Evolutionary conservation across 2,113 vertebrate genomes (phyloP).

Genomic region (Planiliza haematocheilus): DNA sequence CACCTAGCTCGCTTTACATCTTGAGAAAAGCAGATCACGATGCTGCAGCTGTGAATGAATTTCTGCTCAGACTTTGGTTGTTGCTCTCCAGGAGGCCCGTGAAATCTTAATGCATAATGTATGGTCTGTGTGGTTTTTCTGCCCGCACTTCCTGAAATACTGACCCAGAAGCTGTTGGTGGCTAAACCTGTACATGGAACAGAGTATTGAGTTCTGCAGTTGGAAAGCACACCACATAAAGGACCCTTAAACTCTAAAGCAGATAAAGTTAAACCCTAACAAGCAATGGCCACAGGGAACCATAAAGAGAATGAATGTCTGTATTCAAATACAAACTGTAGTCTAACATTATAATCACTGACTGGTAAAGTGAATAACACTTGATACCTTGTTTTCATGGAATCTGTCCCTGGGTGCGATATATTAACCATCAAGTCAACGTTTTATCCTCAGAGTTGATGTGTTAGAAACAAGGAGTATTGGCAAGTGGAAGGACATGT

Average conservation of each 20-base stretch:
- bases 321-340: not conserved
- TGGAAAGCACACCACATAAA: not conserved
- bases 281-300: too few species aligned
- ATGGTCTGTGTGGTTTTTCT: conserved; percentile 26
- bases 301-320: not conserved
- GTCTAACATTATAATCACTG: too few species aligned
- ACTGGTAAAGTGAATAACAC: not conserved
- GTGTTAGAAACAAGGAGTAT: too few species aligned
- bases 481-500: too few species aligned
- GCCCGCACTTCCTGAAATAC: conserved; percentile 13
- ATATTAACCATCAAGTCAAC: too few species aligned
- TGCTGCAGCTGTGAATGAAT: conserved; percentile 49
- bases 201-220: not conserved
- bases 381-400: not conserved
- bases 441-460: too few species aligned
- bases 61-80: conserved; percentile 3
- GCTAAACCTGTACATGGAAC: conserved; percentile 16
- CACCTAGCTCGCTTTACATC: conserved; percentile 48
- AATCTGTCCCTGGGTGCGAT: too few species aligned
- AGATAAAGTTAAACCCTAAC: not conserved
- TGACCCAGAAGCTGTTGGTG: conserved; percentile 47
- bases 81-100: conserved; percentile 19
- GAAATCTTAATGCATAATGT: conserved; percentile 48
- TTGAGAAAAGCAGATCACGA: conserved; percentile 25
- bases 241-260: conserved; percentile 29